Evolutionary conservation across 1,140 invertebrate species (phyloP), one percentile per base, ranked within the genome.

Genomic region (Drosophila seguyi): DNA sequence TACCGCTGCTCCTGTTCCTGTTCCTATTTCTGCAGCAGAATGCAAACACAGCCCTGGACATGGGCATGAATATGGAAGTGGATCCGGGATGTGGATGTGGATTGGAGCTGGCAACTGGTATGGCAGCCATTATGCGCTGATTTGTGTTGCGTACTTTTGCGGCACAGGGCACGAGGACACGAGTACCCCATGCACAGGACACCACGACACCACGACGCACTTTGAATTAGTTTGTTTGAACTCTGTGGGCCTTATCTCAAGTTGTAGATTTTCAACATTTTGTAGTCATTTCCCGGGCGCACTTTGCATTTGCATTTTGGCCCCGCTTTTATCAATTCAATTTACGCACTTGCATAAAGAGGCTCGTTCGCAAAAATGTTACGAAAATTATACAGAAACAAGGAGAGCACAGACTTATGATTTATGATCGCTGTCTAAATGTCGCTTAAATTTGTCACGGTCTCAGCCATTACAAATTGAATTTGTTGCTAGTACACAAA

Each of bases 171-270:
- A 61, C 66, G 58, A 56, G 58, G 45, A 52, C 44, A 75, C 52
- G 71, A 52, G 34, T 27, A 39, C 45, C 50, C 36, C 50, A 59
- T 48, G 34, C 50, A 47, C 69, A 66, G 61, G 62, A 72, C 58
- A 48, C 41, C 41, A 45, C 52, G 65, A 76, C 65, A n/a, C n/a
- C n/a, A n/a, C n/a, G n/a, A n/a, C n/a, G 48, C 84, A 88, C 85
- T 88, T 81, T 90, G 85, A 85, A 90, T 90, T 90, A 90, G 85
- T 90, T 90, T 90, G 85, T 90, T 90, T 90, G 85, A 90, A 90
- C 74, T 88, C 79, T 75, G 52, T 58, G 50, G 62, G 7, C 39
- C 62, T 76, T 90, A 90, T 90, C 85, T 90, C 81, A 90, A 90
- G 85, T 81, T 81, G 85, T 90, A 90, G 85, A 90, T 90, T 90